Conservation (phyloP, 2,113 vertebrate species). For the Coryphaenoides rupestris region DNA sequence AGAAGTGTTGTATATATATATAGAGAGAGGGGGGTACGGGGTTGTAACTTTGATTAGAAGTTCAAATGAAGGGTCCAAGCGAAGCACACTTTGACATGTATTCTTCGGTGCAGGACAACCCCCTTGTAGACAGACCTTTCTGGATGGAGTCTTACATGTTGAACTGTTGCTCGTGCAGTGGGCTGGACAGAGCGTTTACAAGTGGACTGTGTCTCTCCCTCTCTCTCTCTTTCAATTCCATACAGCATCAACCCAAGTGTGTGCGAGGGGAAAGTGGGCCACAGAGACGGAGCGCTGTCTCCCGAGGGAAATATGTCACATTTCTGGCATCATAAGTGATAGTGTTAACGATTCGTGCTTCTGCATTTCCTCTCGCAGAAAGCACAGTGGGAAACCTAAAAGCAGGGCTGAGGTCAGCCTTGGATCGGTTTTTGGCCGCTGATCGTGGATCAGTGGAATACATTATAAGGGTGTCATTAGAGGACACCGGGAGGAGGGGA, state of each 20-base stretch:
- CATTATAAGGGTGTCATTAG: slow-evolving; percentile 62
- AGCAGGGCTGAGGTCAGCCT: slow-evolving; percentile 50
- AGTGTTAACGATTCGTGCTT: slow-evolving; percentile 50
- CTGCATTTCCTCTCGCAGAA: slow-evolving; percentile 43
- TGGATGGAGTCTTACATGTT: slow-evolving; percentile 16
- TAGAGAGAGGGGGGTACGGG: slow-evolving; percentile 26
- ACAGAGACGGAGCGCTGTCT: slow-evolving; percentile 52
- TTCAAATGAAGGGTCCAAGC: slow-evolving; percentile 38
- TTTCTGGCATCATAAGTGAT: slow-evolving; percentile 60
- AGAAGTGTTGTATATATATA: slow-evolving; percentile 31
- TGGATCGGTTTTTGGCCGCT: slow-evolving; percentile 44
- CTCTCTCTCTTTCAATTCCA: slow-evolving; percentile 17
- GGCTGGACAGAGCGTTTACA: slow-evolving; percentile 39
- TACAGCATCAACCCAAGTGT: slow-evolving; percentile 42
- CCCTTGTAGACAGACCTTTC: slow-evolving; percentile 36
- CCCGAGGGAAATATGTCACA: slow-evolving; percentile 66
- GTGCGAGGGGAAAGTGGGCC: slow-evolving; percentile 60
- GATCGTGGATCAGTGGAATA: slow-evolving; percentile 44
- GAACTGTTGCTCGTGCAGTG: slow-evolving; percentile 44
- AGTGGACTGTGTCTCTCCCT: slow-evolving; percentile 35
- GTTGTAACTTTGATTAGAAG: slow-evolving; percentile 45
- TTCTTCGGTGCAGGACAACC: slow-evolving; percentile 40
- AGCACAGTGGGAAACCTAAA: slow-evolving; percentile 45
- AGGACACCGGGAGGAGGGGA: slow-evolving; percentile 41
- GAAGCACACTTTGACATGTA: slow-evolving; percentile 40